phyloP scores from a whole-genome alignment of 2,888 invertebrate genomes.

The Zaprionus bogoriensis region DNA sequence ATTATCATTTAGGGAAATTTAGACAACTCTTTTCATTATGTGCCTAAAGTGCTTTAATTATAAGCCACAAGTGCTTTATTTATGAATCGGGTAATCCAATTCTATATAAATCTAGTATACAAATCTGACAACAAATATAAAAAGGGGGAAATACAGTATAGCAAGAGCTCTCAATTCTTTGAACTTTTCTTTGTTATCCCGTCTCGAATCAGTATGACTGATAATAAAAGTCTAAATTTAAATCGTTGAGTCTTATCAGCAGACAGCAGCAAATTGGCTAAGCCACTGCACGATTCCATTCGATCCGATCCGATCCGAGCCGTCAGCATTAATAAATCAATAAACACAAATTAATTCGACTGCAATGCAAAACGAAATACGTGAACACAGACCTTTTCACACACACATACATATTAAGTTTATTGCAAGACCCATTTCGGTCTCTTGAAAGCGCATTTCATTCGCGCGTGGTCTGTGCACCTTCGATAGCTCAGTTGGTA shows the following conservation, averaged over 20 bases:
- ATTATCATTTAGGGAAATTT: too few species aligned
- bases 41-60: too few species aligned
- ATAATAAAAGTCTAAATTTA: not conserved
- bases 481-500: slow-evolving; percentile 77
- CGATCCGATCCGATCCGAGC: not conserved
- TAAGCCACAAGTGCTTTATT: too few species aligned
- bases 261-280: not conserved
- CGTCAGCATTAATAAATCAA: not conserved
- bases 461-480: slow-evolving; percentile 5
- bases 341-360: not conserved
- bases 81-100: too few species aligned
- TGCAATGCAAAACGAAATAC: not conserved
- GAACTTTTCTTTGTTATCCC: too few species aligned
- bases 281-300: not conserved
- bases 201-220: too few species aligned
- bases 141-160: too few species aligned
- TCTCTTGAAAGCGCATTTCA: not conserved
- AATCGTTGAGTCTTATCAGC: not conserved
- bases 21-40: too few species aligned
- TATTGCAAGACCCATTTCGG: not conserved
- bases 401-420: not conserved
- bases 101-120: too few species aligned
- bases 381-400: not conserved
- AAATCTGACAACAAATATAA: too few species aligned
- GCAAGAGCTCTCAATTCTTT: too few species aligned